These are phyloP conservation scores for Teleogryllus occipitalis DNA, from an alignment of 1,140 invertebrate species.

Conservation along the genomic window DNA sequence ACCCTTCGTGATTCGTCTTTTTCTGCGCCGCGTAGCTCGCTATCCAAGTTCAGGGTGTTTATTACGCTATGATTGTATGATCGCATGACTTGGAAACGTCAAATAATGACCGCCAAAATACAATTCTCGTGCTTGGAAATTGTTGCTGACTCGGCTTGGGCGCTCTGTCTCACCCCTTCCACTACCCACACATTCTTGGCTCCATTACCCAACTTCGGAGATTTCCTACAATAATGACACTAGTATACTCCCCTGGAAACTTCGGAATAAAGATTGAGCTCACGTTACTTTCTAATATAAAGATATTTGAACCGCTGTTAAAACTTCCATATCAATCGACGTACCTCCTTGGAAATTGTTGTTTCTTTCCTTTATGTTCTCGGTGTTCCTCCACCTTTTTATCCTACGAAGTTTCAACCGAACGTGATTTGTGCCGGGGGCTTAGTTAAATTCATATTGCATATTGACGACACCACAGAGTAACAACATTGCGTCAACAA, in stretches of 20 bases:
- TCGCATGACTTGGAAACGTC: not conserved
- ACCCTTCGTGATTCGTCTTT: not conserved
- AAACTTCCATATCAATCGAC: not conserved
- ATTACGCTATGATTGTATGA: not conserved
- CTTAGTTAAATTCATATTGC: no score
- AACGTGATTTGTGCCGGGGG: no score
- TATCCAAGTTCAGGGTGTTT: not conserved
- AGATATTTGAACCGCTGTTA: not conserved
- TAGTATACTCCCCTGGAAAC: not conserved
- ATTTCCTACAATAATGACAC: not conserved
- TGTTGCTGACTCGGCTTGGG: not conserved
- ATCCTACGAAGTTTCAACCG: no score
- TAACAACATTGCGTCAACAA: no score
- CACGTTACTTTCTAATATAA: not conserved
- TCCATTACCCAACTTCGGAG: no score
- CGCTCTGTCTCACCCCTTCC: not conserved
- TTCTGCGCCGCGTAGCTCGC: not conserved
- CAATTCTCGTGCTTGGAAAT: slow-evolving; percentile 1
- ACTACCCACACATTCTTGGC: not conserved
- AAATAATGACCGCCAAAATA: slow-evolving; percentile 5
- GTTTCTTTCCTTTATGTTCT: not conserved
- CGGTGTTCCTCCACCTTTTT: not conserved
- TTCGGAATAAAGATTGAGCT: not conserved
- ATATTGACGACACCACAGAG: no score
- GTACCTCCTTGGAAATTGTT: not conserved